phyloP scores from a whole-genome alignment of 2,888 invertebrate genomes.

The Bimastos eiseni region DNA sequence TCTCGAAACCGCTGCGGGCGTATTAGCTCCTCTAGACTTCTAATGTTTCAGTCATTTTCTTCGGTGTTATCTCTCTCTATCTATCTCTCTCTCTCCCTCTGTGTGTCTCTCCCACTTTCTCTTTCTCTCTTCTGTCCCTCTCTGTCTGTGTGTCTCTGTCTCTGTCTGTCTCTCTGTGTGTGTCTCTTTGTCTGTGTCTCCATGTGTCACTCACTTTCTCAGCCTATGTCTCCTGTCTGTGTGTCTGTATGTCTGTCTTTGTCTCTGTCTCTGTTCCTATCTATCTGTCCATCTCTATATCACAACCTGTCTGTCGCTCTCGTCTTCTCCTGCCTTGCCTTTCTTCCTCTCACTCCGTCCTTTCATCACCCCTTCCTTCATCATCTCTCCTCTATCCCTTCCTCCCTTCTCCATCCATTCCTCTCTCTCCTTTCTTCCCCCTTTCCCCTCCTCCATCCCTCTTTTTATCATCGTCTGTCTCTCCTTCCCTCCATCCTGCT shows the following conservation, averaged over 20 bases:
- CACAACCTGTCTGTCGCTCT: not conserved
- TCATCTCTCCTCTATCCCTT: not conserved
- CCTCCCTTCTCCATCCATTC: not conserved
- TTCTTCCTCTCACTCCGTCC: not conserved
- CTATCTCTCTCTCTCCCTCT: not conserved
- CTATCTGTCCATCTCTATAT: not conserved
- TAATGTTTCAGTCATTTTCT: no score
- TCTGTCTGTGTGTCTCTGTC: not conserved
- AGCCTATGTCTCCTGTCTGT: not conserved
- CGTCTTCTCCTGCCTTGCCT: not conserved
- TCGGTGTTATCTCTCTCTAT: no score
- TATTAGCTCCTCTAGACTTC: no score
- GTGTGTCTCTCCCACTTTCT: not conserved
- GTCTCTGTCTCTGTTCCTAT: not conserved
- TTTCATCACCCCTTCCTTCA: not conserved
- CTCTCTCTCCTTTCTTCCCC: not conserved
- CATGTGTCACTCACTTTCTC: not conserved
- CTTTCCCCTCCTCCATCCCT: not conserved
- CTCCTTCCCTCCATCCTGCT: not conserved
- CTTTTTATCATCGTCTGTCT: no score
- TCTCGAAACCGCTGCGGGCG: no score
- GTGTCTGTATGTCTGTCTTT: not conserved
- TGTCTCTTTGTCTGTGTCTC: not conserved
- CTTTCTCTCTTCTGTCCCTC: not conserved
- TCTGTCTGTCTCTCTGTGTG: not conserved